Base-by-base conservation (phyloP, 2,797 vertebrate species). In the Artibeus jamaicensis region DNA sequence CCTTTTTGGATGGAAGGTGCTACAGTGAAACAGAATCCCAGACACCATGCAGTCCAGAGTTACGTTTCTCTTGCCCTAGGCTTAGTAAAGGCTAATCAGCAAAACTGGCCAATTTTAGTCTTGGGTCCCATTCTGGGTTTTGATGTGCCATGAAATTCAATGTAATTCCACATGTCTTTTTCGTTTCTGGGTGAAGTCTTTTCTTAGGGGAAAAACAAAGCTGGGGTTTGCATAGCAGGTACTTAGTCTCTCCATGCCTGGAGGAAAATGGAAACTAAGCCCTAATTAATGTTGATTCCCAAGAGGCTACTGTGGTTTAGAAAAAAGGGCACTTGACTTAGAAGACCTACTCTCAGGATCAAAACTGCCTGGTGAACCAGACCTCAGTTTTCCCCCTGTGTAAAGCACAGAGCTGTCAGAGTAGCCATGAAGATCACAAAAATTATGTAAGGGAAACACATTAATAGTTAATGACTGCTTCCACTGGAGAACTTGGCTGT, bases 91-190 rank as follows among this genome's bases (percentile, higher is more conserved):
- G 24, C 53, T 87, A 57, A 92, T 92, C 65, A 83, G 70, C 78
- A 91, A 84, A 37, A 79, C 24, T 34, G 70, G 39, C 93, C 37
- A 73, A 44, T 73, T 81, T 90, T 77, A 29, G 55, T 76, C 53
- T 82, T 91, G 50, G 24, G 93, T 71, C 32, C 50, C 50, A 78
- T 94, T 74, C 87, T 91, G 53, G 42, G 26, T 94, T 88, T 81
- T 94, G 92, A 82, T 57, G 21, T 73, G 74, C 71, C 67, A 34
- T 79, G 89, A 89, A 94, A 86, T 93, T 88, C 77, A 89, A 29
- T 77, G 70, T 37, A 59, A 9, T 78, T 86, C 44, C 32, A 77
- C 29, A 2, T 65, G 39, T 65, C 70, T 14, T 94, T 89, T 77
- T 76, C 15, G 39, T 86, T 87, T 89, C 59, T 74, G 62, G 65